Conservation (phyloP, 1,140 invertebrate genomes). For the Drosophila lowei region DNA sequence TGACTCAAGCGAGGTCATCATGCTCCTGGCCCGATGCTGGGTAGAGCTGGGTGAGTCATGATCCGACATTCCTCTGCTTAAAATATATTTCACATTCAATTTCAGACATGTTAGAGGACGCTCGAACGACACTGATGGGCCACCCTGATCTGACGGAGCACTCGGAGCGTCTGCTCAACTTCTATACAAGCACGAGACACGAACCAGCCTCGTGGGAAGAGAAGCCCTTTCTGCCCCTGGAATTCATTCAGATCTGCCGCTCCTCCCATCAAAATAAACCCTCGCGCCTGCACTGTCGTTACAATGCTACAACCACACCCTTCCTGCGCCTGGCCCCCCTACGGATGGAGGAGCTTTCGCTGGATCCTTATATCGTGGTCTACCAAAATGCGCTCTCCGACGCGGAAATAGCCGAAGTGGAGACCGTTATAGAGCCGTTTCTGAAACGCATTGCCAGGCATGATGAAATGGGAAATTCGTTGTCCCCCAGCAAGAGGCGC, state of each 20-base stretch:
- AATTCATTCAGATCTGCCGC: slow-evolving; percentile 10
- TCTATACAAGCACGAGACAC: not conserved
- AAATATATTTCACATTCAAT: too few species aligned
- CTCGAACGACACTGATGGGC: not conserved
- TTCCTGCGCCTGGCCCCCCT: slow-evolving; percentile 92
- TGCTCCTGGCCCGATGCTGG: slow-evolving; percentile 11
- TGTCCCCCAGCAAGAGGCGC: too few species aligned
- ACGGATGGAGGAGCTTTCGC: slow-evolving; percentile 94
- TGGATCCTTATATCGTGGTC: slow-evolving; percentile 92
- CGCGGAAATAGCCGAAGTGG: slow-evolving; percentile 93
- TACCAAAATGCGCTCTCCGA: slow-evolving; percentile 95
- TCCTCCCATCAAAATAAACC: slow-evolving; percentile 87
- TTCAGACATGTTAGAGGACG: not conserved
- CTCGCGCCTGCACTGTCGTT: slow-evolving; percentile 89
- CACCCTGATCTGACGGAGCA: not conserved
- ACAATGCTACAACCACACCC: slow-evolving; percentile 88
- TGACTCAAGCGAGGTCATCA: slow-evolving; percentile 1
- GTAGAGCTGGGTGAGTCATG: slow-evolving; percentile 18
- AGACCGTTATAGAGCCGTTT: slow-evolving; percentile 90
- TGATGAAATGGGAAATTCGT: not conserved
- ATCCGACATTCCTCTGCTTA: too few species aligned
- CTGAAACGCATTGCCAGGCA: slow-evolving; percentile 87
- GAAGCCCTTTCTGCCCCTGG: not conserved
- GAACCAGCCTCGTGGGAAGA: not conserved
- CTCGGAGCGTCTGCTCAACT: not conserved